These are phyloP conservation scores for Ctenochaetus hawaiiensis DNA, from an alignment of 2,797 vertebrate species.

Conservation along the genomic window DNA sequence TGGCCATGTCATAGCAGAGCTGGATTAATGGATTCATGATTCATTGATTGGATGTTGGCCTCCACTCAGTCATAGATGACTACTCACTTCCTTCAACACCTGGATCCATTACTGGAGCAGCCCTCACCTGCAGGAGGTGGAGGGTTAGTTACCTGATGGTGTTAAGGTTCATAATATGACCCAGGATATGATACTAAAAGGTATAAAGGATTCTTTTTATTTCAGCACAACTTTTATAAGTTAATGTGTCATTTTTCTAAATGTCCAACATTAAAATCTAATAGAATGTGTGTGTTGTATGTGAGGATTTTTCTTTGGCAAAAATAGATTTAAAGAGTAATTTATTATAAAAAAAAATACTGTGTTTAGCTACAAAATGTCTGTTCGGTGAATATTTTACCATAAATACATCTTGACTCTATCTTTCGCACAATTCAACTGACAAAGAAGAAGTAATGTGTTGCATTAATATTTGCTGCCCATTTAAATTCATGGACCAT, in stretches of 20 bases:
- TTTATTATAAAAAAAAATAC: neutral
- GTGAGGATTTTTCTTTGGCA: neutral
- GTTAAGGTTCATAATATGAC: too few species aligned
- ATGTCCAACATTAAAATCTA: neutral
- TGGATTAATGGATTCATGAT: too few species aligned
- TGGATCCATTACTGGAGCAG: too few species aligned
- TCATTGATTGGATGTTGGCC: too few species aligned
- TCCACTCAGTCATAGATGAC: too few species aligned
- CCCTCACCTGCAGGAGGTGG: too few species aligned
- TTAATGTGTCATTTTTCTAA: neutral
- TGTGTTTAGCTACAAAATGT: neutral
- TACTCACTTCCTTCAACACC: too few species aligned
- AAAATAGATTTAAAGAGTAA: neutral
- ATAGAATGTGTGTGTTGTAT: neutral
- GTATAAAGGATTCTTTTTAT: too few species aligned
- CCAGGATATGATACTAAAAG: too few species aligned
- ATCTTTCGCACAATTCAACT: slow-evolving; percentile 1
- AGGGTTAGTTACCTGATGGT: too few species aligned
- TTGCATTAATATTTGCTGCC: slow-evolving; percentile 31
- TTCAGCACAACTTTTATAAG: neutral
- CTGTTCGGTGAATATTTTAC: neutral
- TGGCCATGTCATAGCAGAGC: too few species aligned
- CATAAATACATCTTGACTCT: neutral
- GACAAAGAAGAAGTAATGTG: neutral
- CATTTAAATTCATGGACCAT: slow-evolving; percentile 39